Evolutionary conservation across 2,113 vertebrate species (phyloP).

Genomic region (Pogona vitticeps): DNA sequence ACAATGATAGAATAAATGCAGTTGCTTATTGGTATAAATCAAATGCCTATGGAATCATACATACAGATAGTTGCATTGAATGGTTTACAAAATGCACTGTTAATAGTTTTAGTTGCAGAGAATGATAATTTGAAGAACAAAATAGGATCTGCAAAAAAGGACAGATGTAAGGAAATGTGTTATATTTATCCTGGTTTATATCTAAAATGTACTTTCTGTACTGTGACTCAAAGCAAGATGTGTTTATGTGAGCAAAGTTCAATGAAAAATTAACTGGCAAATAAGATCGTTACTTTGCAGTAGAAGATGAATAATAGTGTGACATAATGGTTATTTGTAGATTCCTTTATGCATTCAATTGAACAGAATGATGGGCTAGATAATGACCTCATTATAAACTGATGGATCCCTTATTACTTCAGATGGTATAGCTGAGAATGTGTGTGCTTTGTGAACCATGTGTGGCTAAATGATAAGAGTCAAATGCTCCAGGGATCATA

Average conservation of each 20-base stretch:
- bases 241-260: neutral
- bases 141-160: neutral
- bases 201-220: neutral
- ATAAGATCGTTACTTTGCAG: neutral
- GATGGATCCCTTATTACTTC: neutral
- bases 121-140: neutral
- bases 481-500: neutral
- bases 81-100: neutral
- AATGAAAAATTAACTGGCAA: constrained; percentile 7
- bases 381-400: constrained; percentile 10
- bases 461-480: neutral
- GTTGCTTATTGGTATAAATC: neutral
- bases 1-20: neutral
- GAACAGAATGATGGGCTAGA: neutral
- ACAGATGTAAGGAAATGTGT: neutral
- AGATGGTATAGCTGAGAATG: neutral
- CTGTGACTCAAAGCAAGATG: neutral
- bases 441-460: neutral
- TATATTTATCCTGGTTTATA: neutral
- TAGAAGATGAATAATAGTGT: neutral
- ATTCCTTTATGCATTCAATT: neutral
- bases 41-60: neutral
- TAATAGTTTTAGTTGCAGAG: neutral
- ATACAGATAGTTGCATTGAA: neutral
- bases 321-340: neutral